Conservation (phyloP, 30 jellyfish, hydroid and myxozoan species). For the Nemopilema nomurai region DNA sequence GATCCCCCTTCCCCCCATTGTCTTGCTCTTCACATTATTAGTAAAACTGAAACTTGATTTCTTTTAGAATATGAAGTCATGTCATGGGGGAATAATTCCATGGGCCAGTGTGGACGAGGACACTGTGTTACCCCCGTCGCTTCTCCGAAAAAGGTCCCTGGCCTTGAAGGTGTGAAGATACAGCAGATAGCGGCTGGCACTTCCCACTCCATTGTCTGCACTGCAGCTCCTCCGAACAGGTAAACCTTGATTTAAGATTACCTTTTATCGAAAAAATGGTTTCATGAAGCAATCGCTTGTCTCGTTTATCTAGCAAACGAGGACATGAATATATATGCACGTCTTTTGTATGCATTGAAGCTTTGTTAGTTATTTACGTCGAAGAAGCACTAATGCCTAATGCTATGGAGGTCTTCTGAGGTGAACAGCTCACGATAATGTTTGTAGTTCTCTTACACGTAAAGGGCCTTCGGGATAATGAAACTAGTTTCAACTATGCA, state of each 20-base stretch:
- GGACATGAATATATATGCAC: too few species aligned
- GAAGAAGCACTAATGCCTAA: too few species aligned
- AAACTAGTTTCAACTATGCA: too few species aligned
- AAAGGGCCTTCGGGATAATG: not conserved
- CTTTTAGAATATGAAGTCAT: constrained; percentile 10
- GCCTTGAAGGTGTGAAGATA: constrained; percentile 66
- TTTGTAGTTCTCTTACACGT: not conserved
- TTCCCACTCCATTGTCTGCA: constrained; percentile 90
- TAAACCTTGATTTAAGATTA: not conserved
- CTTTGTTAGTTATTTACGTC: not conserved
- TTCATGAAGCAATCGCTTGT: too few species aligned
- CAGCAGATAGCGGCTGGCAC: constrained; percentile 96
- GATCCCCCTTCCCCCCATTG: not conserved
- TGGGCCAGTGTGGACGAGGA: constrained; percentile 99
- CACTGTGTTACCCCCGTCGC: constrained; percentile 95
- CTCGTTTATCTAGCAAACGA: too few species aligned
- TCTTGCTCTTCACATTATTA: not conserved
- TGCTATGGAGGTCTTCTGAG: too few species aligned
- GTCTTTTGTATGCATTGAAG: not conserved
- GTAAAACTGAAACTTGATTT: not conserved
- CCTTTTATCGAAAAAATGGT: not conserved
- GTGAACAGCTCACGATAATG: not conserved
- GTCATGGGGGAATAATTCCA: constrained; percentile 74
- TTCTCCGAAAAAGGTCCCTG: constrained; percentile 76
- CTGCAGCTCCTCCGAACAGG: constrained; percentile 91